Conservation (phyloP, 2,797 vertebrate genomes). For the Sebastes hubbsi region DNA sequence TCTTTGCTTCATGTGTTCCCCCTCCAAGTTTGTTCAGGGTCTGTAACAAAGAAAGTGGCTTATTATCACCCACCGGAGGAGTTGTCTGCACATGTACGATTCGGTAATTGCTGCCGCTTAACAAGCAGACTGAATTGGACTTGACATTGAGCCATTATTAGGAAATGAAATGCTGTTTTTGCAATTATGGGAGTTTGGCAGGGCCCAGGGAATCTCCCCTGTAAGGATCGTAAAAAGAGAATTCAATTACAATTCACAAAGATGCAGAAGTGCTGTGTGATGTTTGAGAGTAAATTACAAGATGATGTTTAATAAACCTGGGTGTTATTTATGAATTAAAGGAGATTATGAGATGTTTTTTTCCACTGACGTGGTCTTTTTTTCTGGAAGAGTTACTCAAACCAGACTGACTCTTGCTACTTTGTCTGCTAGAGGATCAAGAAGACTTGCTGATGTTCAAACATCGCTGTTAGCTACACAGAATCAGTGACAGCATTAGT, state of each 20-base stretch:
- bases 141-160: slow-evolving; percentile 78
- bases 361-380: not conserved
- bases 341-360: not conserved
- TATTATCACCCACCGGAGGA: slow-evolving; percentile 80
- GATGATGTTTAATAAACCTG: not conserved
- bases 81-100: slow-evolving; percentile 80
- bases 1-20: slow-evolving; percentile 72
- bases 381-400: not conserved
- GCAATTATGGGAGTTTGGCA: slow-evolving; percentile 73
- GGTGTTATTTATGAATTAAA: not conserved
- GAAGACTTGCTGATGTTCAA: not conserved
- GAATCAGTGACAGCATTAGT: no score
- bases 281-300: not conserved
- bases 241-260: slow-evolving; percentile 28
- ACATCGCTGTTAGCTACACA: not conserved
- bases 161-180: slow-evolving; percentile 82
- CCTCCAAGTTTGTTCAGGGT: slow-evolving; percentile 76
- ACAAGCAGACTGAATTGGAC: slow-evolving; percentile 78
- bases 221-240: slow-evolving; percentile 50
- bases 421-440: not conserved
- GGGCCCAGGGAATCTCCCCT: slow-evolving; percentile 57
- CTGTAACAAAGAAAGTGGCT: slow-evolving; percentile 82
- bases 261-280: not conserved
- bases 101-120: slow-evolving; percentile 76
- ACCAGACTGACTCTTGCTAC: not conserved